phyloP scores from a whole-genome alignment of 2,113 vertebrate genomes.

The Engraulis encrasicolus region DNA sequence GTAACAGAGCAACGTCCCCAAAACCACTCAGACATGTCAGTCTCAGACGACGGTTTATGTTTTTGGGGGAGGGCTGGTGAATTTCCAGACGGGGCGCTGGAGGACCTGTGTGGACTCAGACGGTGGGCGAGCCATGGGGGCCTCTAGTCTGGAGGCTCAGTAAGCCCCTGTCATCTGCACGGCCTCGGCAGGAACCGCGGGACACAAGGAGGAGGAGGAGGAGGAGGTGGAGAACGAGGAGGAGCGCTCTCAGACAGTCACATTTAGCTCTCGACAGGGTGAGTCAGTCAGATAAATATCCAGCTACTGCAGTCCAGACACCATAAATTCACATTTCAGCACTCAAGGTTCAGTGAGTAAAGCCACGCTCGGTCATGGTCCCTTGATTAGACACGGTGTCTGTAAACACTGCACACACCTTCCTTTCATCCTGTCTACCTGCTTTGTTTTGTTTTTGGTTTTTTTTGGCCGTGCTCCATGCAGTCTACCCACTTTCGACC shows the following conservation, averaged over 20 bases:
- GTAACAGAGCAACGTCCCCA: no score
- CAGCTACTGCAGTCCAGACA: constrained; percentile 16
- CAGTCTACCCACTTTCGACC: neutral
- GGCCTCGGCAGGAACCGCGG: neutral
- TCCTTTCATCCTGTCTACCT: neutral
- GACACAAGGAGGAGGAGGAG: no score
- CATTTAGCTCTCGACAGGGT: constrained; percentile 23
- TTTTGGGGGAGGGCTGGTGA: neutral
- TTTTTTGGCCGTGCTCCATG: neutral
- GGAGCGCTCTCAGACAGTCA: constrained; percentile 1
- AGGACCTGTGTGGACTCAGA: neutral
- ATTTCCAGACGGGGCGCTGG: neutral
- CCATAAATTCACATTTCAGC: constrained; percentile 26
- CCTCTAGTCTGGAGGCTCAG: neutral
- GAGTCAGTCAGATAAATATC: constrained; percentile 26
- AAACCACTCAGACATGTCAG: neutral
- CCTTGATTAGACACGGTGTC: neutral
- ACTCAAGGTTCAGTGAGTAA: neutral
- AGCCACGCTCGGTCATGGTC: neutral
- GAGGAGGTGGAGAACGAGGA: no score
- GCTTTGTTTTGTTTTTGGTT: no score
- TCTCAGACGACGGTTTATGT: neutral
- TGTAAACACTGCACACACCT: no score
- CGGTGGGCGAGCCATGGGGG: neutral
- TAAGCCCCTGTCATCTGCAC: constrained; percentile 30